phyloP scores from a whole-genome alignment of 2,113 vertebrate species.

The Chlamydotis undulata region DNA sequence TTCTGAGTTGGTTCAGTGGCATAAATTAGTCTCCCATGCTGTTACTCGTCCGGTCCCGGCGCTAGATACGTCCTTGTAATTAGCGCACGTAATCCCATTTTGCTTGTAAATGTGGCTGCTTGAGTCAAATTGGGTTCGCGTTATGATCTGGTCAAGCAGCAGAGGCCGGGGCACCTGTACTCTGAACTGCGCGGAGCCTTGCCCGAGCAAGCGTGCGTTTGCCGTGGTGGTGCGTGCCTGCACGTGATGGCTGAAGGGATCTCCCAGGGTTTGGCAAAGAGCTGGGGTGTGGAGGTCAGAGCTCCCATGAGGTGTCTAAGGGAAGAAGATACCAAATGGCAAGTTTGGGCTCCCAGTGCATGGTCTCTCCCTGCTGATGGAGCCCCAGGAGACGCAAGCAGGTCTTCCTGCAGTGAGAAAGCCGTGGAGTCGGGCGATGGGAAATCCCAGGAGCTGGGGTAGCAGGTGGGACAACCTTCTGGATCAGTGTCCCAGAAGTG shows the following conservation, averaged over 20 bases:
- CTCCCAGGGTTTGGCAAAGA: neutral
- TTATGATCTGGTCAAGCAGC: accelerated
- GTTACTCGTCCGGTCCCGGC: accelerated
- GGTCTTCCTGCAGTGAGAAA: neutral
- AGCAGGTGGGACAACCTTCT: neutral
- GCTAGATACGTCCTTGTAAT: neutral
- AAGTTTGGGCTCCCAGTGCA: neutral
- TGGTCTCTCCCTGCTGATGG: neutral
- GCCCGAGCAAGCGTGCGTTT: accelerated
- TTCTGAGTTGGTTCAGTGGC: accelerated
- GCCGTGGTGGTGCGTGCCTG: neutral
- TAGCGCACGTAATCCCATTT: accelerated
- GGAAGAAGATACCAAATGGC: neutral
- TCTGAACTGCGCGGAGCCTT: neutral
- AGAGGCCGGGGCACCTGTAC: neutral
- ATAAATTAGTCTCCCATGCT: accelerated
- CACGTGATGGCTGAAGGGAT: neutral
- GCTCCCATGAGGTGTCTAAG: neutral
- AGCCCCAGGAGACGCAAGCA: neutral
- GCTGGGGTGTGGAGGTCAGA: neutral
- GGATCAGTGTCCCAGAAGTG: neutral
- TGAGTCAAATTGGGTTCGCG: neutral
- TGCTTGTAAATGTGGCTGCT: neutral
- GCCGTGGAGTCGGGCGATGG: accelerated
- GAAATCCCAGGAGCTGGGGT: neutral